Evolutionary conservation across 2,797 vertebrate species (phyloP), one percentile per base, ranked within the genome.

Genomic region (Myotis vivesi): DNA sequence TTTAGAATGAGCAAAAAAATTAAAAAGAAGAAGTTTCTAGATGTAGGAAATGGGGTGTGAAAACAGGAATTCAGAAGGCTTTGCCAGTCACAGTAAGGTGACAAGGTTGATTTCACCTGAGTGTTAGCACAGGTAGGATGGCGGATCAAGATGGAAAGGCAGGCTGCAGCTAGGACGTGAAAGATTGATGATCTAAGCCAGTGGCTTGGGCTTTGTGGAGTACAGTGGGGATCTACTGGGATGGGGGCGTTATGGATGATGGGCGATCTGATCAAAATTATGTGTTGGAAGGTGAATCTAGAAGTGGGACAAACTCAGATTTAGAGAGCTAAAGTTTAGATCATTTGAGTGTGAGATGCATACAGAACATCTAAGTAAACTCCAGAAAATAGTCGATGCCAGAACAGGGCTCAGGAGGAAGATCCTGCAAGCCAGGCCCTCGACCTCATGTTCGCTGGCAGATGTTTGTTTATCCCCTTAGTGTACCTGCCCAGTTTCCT

Each of bases 281-380:
- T 77, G 20, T 85, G 1, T 36, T 28, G 28, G 20, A 66, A 22
- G 6, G 73, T 25, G 51, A 49, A 25, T 73, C 8, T 53, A 46
- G 64, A 36, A 51, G 5, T n/a, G 13, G 38, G 73, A 28, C 59
- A 51, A 77, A 85, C n/a, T 76, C 49, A 25, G 38, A 36, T 53
- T 86, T 11, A 8, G 57, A 85, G 73, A 87, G 36, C 38, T 62
- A 5, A 44, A 44, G 49, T 79, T 69, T 80, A 71, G 69, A n/a
- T 55, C 13, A 11, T 28, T 25, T 25, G 41, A 57, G 33, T 53
- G 1, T 57, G 6, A 53, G 30, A 28, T 44, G 19, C 25, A 16
- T 38, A 19, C 8, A 25, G 23, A 59, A 66, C 4, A 22, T 44
- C 11, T 68, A 12, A 53, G 20, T 49, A 8, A 76, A 64, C 38